Percentiles rank a stretch among this genome's conserved stretches.
phyloP scores from a whole-genome alignment of 2,797 vertebrate genomes.

The Margarornis squamiger region DNA sequence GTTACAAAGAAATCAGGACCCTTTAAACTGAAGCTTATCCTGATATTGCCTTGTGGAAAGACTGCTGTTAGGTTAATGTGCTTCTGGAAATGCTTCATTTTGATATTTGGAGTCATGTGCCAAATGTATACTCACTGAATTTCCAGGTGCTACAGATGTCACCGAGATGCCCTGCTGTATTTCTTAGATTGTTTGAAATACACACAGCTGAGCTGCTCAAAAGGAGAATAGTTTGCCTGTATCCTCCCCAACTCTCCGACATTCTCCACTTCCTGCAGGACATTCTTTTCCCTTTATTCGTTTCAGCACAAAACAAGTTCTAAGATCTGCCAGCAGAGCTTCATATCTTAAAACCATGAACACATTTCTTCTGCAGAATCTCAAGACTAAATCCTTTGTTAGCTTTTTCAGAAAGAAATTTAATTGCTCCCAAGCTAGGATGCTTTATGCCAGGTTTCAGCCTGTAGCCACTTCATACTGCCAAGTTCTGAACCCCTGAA shows the following conservation, averaged over 20 bases:
- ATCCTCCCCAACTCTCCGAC: background rate
- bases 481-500: slow-evolving; percentile 67
- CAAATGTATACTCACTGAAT: background rate
- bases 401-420: slow-evolving; percentile 12
- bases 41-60: background rate
- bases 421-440: slow-evolving; percentile 17
- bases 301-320: background rate
- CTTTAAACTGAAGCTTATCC: background rate
- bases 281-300: background rate
- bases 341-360: background rate
- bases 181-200: background rate
- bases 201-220: background rate
- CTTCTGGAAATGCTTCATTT: background rate
- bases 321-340: background rate
- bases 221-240: background rate
- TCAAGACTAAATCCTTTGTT: slow-evolving; percentile 11
- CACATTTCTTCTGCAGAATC: background rate
- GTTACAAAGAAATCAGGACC: background rate
- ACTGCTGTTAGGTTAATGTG: background rate
- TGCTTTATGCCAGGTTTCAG: slow-evolving; percentile 49
- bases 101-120: background rate
- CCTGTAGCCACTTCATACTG: slow-evolving; percentile 56
- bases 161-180: background rate
- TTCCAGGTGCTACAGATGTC: background rate
- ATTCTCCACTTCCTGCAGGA: background rate